Evolutionary conservation across 2,113 vertebrate genomes (phyloP).

Genomic region (Ochotona princeps): DNA sequence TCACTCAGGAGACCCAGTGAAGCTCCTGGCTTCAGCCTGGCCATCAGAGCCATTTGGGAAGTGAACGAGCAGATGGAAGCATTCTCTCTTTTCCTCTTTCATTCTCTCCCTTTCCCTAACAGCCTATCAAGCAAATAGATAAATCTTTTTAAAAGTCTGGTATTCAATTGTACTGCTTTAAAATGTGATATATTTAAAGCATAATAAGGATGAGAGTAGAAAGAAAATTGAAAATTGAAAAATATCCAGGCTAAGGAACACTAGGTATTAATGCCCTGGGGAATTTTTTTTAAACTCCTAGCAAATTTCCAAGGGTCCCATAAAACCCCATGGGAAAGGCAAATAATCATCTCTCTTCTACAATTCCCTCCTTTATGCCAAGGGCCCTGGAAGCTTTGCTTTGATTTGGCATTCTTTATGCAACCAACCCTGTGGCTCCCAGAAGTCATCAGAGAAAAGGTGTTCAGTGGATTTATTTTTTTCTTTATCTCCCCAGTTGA

Average conservation of each 20-base stretch:
- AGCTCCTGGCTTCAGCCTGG: too few species aligned
- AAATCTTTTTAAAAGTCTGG: too few species aligned
- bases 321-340: constrained; percentile 29
- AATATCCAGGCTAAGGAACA: constrained; percentile 35
- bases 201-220: neutral
- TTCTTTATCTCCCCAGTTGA: neutral
- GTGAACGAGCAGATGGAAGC: too few species aligned
- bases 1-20: too few species aligned
- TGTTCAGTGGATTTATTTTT: neutral
- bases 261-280: neutral
- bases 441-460: constrained; percentile 28
- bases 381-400: neutral
- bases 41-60: too few species aligned
- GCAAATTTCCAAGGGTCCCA: neutral
- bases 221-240: neutral
- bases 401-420: neutral
- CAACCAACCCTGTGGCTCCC: neutral
- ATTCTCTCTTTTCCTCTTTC: too few species aligned
- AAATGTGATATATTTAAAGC: neutral
- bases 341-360: neutral
- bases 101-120: too few species aligned
- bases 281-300: neutral
- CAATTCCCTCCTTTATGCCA: neutral
- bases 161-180: neutral
- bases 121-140: too few species aligned